Evolutionary conservation across 2,113 vertebrate species (phyloP).

Genomic region (Alexandromys fortis): DNA sequence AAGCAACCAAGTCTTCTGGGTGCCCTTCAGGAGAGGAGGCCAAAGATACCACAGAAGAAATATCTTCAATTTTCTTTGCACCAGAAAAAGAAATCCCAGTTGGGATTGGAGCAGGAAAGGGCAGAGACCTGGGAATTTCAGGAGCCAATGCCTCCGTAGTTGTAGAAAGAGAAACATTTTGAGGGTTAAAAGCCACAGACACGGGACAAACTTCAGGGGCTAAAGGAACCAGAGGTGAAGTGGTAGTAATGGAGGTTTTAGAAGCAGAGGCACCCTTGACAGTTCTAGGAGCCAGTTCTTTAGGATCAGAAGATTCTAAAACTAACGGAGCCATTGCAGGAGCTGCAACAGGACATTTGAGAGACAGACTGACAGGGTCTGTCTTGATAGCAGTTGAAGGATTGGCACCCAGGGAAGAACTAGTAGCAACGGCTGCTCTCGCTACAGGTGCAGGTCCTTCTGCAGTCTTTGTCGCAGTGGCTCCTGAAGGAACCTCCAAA

Average conservation of each 20-base stretch:
- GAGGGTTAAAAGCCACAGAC: not conserved
- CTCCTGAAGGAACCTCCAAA: slow-evolving; percentile 21
- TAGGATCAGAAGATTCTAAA: slow-evolving; percentile 10
- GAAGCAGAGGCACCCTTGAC: not conserved
- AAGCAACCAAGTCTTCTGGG: not conserved
- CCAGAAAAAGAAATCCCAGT: not conserved
- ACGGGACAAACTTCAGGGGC: slow-evolving; percentile 45
- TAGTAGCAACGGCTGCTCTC: not conserved
- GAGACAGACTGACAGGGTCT: not conserved
- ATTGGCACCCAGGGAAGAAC: not conserved
- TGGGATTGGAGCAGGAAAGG: not conserved
- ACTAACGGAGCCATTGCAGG: not conserved
- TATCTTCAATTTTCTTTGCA: slow-evolving; percentile 25
- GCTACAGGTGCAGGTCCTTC: not conserved
- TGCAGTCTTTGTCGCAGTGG: not conserved
- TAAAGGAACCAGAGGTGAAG: slow-evolving; percentile 24
- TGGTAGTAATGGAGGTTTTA: not conserved
- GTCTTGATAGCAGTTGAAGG: not conserved
- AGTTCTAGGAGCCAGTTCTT: not conserved
- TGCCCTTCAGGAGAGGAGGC: not conserved
- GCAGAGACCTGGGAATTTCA: slow-evolving; percentile 45
- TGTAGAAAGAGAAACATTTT: slow-evolving; percentile 53
- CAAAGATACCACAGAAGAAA: slow-evolving; percentile 38
- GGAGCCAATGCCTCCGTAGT: not conserved
- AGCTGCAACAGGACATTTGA: slow-evolving; percentile 10